A percentile compares a stretch with the other conserved stretches of the same genome.
Conservation (phyloP, 2,113 vertebrate species). For the Zingel zingel region DNA sequence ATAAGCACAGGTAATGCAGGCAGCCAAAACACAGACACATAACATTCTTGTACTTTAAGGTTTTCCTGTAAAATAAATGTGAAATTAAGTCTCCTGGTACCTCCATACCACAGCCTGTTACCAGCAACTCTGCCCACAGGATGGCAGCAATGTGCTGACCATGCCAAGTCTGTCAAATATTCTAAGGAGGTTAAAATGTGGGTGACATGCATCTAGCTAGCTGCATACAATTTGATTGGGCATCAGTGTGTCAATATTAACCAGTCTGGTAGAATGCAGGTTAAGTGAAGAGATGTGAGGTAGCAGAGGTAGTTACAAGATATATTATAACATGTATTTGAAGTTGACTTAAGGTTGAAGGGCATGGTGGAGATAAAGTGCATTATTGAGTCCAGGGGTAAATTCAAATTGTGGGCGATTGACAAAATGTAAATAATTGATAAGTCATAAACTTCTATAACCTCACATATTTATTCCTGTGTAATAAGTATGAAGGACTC, state of each 20-base stretch:
- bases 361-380: neutral
- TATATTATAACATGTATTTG: neutral
- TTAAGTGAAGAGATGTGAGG: neutral
- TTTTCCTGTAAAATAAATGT: neutral
- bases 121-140: slow-evolving; percentile 36
- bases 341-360: neutral
- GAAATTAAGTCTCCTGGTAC: neutral
- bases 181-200: neutral
- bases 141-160: slow-evolving; percentile 49
- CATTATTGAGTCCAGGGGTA: neutral
- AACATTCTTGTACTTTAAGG: too few species aligned
- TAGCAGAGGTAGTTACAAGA: neutral
- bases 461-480: neutral
- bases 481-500: neutral
- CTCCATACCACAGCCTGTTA: neutral
- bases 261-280: neutral
- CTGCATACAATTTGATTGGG: neutral
- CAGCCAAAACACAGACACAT: neutral
- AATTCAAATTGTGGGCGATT: neutral
- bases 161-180: neutral
- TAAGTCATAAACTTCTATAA: neutral
- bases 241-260: neutral
- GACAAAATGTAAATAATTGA: neutral
- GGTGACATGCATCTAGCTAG: neutral
- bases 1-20: neutral